Conservation (phyloP, 2,888 invertebrate species). For the Netelia fuscicornis region DNA sequence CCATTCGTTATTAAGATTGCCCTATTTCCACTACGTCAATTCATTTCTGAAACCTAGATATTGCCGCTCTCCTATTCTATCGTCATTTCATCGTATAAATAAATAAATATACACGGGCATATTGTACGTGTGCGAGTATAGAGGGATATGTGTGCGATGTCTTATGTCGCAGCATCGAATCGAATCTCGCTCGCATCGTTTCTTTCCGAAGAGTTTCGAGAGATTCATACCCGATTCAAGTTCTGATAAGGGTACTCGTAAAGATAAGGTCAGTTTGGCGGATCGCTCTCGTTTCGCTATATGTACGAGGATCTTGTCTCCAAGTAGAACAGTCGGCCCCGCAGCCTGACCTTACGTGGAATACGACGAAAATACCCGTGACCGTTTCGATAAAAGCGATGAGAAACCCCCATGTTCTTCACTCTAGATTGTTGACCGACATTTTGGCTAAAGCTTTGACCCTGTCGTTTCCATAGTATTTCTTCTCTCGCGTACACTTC, state of each 20-base stretch:
- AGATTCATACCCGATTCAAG: constrained; percentile 78
- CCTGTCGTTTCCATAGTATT: background rate
- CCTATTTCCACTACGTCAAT: background rate
- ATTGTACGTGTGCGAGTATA: constrained; percentile 10
- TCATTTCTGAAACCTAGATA: constrained; percentile 26
- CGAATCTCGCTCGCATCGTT: constrained; percentile 66
- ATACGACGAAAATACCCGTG: constrained; percentile 35
- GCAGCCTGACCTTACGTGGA: constrained; percentile 1
- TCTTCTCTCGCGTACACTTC: background rate
- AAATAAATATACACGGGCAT: background rate
- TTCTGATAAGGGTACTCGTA: constrained; percentile 75
- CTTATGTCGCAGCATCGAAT: constrained; percentile 41
- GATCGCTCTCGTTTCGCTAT: background rate
- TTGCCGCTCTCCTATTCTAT: constrained; percentile 32
- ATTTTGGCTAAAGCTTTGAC: background rate
- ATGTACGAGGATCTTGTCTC: constrained; percentile 22
- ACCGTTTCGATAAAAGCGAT: background rate
- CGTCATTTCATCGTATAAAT: too few relatives aligned
- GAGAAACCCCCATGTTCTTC: background rate
- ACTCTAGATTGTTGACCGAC: background rate
- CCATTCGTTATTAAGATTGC: background rate
- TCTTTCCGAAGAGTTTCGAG: constrained; percentile 74
- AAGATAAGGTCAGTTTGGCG: constrained; percentile 72
- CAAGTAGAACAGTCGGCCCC: constrained; percentile 10
- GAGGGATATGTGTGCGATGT: constrained; percentile 15